Percentiles rank a stretch among this genome's conserved stretches.
Evolutionary conservation across 2,888 invertebrate species (phyloP).

Genomic region (Dicycla oo): DNA sequence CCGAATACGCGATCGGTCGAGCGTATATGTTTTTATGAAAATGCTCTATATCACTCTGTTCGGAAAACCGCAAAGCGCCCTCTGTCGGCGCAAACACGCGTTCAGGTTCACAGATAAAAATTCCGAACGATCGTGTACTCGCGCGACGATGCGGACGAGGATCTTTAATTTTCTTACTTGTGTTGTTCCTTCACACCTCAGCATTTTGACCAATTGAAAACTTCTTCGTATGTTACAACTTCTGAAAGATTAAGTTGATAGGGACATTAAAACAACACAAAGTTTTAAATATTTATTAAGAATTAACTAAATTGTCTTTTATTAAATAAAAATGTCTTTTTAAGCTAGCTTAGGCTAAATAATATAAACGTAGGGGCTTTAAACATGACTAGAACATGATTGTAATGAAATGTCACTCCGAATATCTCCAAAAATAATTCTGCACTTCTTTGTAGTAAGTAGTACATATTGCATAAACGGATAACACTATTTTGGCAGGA

Average conservation of each 20-base stretch:
- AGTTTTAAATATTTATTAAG: conserved; percentile 64
- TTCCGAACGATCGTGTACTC: too few species aligned
- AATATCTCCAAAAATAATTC: conserved; percentile 10
- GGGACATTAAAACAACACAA: conserved; percentile 44
- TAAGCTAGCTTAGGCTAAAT: conserved; percentile 63
- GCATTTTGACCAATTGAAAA: too few species aligned
- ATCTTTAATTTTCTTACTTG: neutral
- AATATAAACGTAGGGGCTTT: conserved; percentile 38
- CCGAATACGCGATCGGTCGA: too few species aligned
- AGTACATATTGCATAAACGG: neutral
- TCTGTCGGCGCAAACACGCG: too few species aligned
- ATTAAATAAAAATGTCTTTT: conserved; percentile 70
- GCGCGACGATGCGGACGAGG: too few species aligned
- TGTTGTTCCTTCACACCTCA: too few species aligned
- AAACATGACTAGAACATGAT: conserved; percentile 58
- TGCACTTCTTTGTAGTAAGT: neutral
- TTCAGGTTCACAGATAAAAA: too few species aligned
- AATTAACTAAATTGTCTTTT: conserved; percentile 70
- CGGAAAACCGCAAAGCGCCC: too few species aligned
- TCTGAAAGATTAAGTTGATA: neutral
- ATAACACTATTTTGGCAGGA: neutral
- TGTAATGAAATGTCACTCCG: conserved; percentile 18
- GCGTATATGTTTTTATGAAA: too few species aligned
- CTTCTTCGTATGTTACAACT: too few species aligned
- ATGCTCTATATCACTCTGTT: too few species aligned